A percentile compares a stretch with the other conserved stretches of the same genome.
Conservation (phyloP, 64 coral and sea anemone species). For the Astreopora myriophthalma region DNA sequence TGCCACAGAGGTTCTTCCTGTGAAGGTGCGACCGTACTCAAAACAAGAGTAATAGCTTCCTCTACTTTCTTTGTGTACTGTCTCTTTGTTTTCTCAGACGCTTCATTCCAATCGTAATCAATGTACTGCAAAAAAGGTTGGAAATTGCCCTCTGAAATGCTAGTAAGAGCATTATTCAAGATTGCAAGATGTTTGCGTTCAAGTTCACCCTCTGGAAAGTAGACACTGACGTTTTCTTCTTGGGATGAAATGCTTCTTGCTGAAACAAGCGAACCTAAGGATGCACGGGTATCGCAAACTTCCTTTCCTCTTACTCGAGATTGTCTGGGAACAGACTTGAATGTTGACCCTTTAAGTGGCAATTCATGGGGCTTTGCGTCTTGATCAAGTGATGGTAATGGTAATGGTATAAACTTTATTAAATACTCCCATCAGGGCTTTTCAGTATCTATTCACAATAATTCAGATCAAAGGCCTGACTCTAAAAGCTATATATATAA, state of each 20-base stretch:
- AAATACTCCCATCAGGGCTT: too few species aligned
- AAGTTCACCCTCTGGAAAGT: slow-evolving; percentile 31
- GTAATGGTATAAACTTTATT: too few species aligned
- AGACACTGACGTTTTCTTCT: slow-evolving; percentile 38
- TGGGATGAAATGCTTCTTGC: slow-evolving; percentile 8
- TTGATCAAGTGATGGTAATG: too few species aligned
- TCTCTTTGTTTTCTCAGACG: background rate
- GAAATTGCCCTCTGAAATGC: slow-evolving; percentile 11
- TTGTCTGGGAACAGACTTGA: too few species aligned
- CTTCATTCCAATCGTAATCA: background rate
- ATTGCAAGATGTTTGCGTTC: slow-evolving; percentile 34
- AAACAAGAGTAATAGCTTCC: too few species aligned
- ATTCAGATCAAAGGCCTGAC: too few species aligned
- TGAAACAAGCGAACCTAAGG: slow-evolving; percentile 5
- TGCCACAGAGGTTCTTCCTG: slow-evolving; percentile 26
- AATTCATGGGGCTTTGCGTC: too few species aligned
- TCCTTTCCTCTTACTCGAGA: too few species aligned
- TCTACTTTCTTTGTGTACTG: too few species aligned
- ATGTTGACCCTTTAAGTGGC: too few species aligned
- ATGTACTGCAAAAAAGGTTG: slow-evolving; percentile 1
- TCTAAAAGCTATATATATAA: too few species aligned
- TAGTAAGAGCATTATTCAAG: slow-evolving; percentile 24
- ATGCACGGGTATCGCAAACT: background rate
- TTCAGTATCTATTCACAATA: too few species aligned
- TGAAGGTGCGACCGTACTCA: background rate